Base-by-base conservation (phyloP, 2,113 vertebrate genomes). In the Lutjanus erythropterus region DNA sequence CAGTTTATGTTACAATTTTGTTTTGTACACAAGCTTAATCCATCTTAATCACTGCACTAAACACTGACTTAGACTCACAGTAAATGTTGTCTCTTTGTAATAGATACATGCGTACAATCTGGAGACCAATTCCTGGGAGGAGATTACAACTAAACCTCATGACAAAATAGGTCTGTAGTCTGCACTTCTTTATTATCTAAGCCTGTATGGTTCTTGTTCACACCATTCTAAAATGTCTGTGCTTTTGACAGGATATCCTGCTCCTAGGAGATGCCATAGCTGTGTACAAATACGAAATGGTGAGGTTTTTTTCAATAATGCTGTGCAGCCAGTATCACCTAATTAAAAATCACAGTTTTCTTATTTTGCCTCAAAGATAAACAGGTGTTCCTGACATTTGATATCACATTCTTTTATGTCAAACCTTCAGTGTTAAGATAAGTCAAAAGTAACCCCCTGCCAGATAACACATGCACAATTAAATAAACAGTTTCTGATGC, bases 61-160 rank as follows among this genome's bases (percentile, higher is more conserved):
- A n/a, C 29, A 14, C 21, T 27, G 8, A 47, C 6, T 49, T 5
- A 35, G n/a, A 56, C 25, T 50, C 5, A 23, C 39, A 27, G 33
- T 62, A 44, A 71, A 52, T 44, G 6, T 31, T 35, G 19, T 64
- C 5, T 41, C 50, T 31, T 75, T 35, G 55, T 72, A 39, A 61
- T 78, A 99, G 98, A 97, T 99, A 83, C 97, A 99, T 0, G 97
- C 98, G 0, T 99, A 99, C 93, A 99, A 99, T 91, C 95, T 99
- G 73, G 98, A 99, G 94, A 99, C 97, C 10, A 99, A 99, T 90
- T 97, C 97, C 18, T 99, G 98, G 98, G 98, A 99, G 81, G 98
- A 99, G 91, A 98, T 99, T 27, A 75, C 94, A 72, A 99, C 98
- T 0, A 98, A 97, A 91, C 97, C 97, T 64, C 96, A 99, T 42